A percentile compares a stretch with the other conserved stretches of the same genome.
Evolutionary conservation across 2,888 invertebrate genomes (phyloP).

Genomic region (Orthosia incerta): DNA sequence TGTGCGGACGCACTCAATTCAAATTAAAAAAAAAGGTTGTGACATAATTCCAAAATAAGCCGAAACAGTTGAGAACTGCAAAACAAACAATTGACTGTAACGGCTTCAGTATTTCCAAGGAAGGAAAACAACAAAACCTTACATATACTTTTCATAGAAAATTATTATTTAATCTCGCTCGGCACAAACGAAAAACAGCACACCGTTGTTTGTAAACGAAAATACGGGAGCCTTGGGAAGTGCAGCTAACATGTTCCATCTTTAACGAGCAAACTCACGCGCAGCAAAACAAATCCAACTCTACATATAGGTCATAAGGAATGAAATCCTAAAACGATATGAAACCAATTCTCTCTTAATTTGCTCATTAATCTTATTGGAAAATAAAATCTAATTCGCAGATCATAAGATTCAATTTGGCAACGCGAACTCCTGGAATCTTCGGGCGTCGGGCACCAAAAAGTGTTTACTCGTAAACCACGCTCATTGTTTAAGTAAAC

Average conservation of each 20-base stretch:
- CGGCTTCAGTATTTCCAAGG: conserved; percentile 60
- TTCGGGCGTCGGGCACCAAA: conserved; percentile 78
- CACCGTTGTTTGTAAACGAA: conserved; percentile 86
- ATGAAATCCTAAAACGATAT: conserved; percentile 69
- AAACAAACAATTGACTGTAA: conserved; percentile 43
- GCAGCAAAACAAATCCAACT: conserved; percentile 68
- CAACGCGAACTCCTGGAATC: conserved; percentile 66
- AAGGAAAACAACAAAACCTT: conserved; percentile 72
- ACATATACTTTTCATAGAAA: conserved; percentile 81
- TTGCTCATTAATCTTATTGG: conserved; percentile 33
- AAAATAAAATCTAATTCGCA: conserved; percentile 69
- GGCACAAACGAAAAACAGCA: conserved; percentile 84
- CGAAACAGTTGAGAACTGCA: conserved; percentile 14
- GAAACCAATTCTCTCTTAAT: conserved; percentile 61
- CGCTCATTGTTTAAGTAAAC: conserved; percentile 88
- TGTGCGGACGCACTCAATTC: too few species aligned
- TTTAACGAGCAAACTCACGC: conserved; percentile 69
- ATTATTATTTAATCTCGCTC: conserved; percentile 86
- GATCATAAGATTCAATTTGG: conserved; percentile 72
- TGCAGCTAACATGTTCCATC: conserved; percentile 86
- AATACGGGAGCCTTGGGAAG: conserved; percentile 83
- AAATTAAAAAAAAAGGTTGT: too few species aligned
- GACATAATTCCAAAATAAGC: conserved; percentile 23
- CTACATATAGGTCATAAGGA: conserved; percentile 42
- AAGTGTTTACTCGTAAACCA: conserved; percentile 89